phyloP scores from a whole-genome alignment of 2,113 vertebrate species.

The Chlorocebus sabaeus region DNA sequence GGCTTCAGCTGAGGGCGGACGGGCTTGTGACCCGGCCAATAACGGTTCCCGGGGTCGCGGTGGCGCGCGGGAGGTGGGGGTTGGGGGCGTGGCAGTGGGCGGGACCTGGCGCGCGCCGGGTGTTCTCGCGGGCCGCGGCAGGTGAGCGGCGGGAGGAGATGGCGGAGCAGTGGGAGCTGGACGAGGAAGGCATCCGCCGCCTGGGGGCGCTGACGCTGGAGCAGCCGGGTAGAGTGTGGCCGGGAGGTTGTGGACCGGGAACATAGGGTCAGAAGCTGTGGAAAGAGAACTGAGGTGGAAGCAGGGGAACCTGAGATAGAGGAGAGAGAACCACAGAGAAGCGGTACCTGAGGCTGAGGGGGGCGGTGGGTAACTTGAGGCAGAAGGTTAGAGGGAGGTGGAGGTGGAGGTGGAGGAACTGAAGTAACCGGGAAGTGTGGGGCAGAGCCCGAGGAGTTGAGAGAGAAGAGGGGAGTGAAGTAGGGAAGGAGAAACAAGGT shows the following conservation, averaged over 20 bases:
- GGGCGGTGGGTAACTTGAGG: neutral
- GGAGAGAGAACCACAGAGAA: neutral
- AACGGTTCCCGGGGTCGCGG: neutral
- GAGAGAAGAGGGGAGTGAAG: neutral
- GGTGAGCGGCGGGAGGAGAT: slow-evolving; percentile 58
- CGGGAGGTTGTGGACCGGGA: neutral
- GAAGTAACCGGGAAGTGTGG: neutral
- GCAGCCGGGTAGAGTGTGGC: slow-evolving; percentile 63
- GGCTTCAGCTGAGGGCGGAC: neutral
- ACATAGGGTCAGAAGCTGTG: neutral
- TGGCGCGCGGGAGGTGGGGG: neutral
- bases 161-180: slow-evolving; percentile 76
- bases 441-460: neutral
- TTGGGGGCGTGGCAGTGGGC: neutral
- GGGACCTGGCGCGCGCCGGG: neutral
- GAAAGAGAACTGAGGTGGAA: neutral
- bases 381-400: neutral
- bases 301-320: neutral
- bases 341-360: neutral
- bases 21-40: neutral
- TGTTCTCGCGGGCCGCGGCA: neutral
- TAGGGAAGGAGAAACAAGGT: neutral
- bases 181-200: slow-evolving; percentile 71
- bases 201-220: slow-evolving; percentile 71
- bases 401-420: neutral